Percentiles rank a stretch among this genome's conserved stretches.
Conservation (phyloP, 2,113 vertebrate species). For the Elephas maximus region DNA sequence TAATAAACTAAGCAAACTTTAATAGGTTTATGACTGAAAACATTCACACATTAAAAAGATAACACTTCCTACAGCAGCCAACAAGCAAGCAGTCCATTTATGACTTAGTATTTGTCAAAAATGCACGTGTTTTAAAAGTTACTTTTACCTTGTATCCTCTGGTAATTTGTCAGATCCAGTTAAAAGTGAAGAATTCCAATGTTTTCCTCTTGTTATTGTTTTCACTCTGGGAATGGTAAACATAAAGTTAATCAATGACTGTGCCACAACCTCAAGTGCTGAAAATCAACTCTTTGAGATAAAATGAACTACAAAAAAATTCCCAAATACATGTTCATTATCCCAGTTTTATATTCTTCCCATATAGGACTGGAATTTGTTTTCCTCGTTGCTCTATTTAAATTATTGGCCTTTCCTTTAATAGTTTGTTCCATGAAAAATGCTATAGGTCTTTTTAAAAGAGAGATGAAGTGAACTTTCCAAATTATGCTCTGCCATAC, state of each 20-base stretch:
- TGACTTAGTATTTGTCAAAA: conserved; percentile 22
- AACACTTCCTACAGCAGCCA: neutral
- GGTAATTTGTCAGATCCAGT: neutral
- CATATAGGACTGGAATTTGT: neutral
- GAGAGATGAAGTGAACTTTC: neutral
- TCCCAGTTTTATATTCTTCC: neutral
- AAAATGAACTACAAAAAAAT: neutral
- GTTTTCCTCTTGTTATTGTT: neutral
- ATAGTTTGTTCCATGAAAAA: neutral
- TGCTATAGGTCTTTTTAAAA: neutral
- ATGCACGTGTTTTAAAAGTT: neutral
- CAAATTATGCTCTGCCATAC: neutral
- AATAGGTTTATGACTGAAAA: neutral
- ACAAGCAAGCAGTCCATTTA: too few species aligned
- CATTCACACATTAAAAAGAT: neutral
- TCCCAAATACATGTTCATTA: neutral
- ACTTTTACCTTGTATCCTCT: conserved; percentile 57
- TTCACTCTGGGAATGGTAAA: conserved; percentile 36
- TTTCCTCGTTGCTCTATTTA: neutral
- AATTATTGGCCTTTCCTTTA: neutral
- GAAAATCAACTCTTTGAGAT: neutral
- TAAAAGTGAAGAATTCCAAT: neutral
- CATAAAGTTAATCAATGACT: conserved; percentile 16
- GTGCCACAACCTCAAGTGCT: neutral
- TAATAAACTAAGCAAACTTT: neutral